Conservation (phyloP, 92 coral and sea anemone species). For the Diadumene lineata region DNA sequence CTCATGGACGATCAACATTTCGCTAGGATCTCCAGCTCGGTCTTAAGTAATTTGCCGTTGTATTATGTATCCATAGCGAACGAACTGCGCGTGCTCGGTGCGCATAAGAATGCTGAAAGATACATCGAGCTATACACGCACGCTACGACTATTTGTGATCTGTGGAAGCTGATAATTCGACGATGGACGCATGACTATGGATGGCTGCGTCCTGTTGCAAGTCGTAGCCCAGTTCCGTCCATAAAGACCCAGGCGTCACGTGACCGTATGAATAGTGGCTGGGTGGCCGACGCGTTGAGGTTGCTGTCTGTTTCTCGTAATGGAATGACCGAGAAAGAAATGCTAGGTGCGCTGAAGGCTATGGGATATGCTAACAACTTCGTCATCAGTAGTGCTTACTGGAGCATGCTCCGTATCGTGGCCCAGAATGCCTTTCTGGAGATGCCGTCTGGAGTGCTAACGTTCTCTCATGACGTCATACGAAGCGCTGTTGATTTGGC, state of each 20-base stretch:
- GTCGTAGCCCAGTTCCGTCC: constrained; percentile 76
- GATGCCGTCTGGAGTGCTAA: constrained; percentile 71
- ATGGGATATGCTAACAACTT: constrained; percentile 84
- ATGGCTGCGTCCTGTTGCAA: constrained; percentile 88
- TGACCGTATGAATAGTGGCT: constrained; percentile 94
- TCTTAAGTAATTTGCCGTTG: constrained; percentile 72
- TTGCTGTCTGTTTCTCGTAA: constrained; percentile 80
- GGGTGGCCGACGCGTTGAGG: constrained; percentile 95
- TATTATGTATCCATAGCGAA: constrained; percentile 81
- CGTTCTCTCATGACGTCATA: constrained; percentile 69
- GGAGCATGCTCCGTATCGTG: constrained; percentile 74
- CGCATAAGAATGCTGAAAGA: constrained; percentile 73
- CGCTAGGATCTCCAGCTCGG: constrained; percentile 64
- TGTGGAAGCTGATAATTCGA: constrained; percentile 91
- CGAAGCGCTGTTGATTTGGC: constrained; percentile 82
- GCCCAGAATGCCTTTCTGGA: constrained; percentile 74
- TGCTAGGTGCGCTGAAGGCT: constrained; percentile 70
- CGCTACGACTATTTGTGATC: constrained; percentile 71
- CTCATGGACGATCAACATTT: constrained; percentile 60
- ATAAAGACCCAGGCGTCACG: constrained; percentile 89
- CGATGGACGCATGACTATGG: constrained; percentile 98
- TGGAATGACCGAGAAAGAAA: constrained; percentile 82
- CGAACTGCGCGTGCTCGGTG: constrained; percentile 79
- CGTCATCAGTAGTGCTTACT: constrained; percentile 79
- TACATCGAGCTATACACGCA: constrained; percentile 73